These are phyloP conservation scores for Autographa pulchrina DNA, from an alignment of 2,888 invertebrate species.

Conservation along the genomic window DNA sequence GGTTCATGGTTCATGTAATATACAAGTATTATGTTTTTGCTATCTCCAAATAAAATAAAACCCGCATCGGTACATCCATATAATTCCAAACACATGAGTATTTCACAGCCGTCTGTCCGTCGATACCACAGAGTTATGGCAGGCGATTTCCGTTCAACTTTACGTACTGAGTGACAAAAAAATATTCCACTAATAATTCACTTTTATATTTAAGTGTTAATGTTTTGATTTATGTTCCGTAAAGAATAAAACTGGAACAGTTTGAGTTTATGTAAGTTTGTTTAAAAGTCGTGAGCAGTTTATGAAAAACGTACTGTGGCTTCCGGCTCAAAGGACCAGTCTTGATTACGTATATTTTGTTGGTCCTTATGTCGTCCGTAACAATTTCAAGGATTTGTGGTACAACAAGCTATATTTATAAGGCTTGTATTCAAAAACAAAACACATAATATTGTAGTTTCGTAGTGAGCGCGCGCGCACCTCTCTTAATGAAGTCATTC, in stretches of 20 bases:
- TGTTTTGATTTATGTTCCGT: conserved; percentile 42
- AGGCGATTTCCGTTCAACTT: conserved; percentile 33
- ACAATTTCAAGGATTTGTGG: too few species aligned
- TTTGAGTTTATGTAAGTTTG: background rate
- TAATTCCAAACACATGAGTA: conserved; percentile 10
- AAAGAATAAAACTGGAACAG: conserved; percentile 14
- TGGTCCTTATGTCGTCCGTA: background rate
- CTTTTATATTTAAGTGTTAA: conserved; percentile 31
- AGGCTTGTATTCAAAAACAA: too few species aligned
- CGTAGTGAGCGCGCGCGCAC: too few species aligned
- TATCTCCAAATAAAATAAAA: background rate
- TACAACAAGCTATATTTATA: background rate
- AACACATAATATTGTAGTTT: too few species aligned
- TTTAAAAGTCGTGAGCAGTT: background rate
- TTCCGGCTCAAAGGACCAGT: background rate
- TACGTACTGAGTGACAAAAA: conserved; percentile 34
- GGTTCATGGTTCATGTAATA: too few species aligned
- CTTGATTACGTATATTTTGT: background rate
- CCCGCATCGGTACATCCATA: conserved; percentile 3
- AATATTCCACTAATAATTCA: conserved; percentile 26
- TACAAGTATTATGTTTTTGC: background rate
- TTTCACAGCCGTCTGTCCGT: conserved; percentile 22
- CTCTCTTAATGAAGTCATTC: background rate
- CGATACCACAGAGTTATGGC: conserved; percentile 35
- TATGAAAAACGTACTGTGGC: background rate